phyloP scores from a whole-genome alignment of 1,140 invertebrate genomes.

The Drosophila eugracilis region DNA sequence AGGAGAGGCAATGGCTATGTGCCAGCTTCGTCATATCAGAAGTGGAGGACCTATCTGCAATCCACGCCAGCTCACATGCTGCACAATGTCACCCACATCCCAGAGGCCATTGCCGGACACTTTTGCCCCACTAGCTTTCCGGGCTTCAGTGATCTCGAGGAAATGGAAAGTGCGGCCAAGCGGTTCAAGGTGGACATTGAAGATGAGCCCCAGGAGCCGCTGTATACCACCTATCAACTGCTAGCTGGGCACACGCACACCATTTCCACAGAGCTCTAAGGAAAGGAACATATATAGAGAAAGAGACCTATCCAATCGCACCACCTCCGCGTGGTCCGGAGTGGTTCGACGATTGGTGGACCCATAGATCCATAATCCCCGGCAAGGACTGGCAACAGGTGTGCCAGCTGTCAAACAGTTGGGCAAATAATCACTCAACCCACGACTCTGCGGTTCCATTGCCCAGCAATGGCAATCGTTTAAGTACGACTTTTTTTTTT shows the following conservation, averaged over 20 bases:
- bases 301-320: constrained; percentile 13
- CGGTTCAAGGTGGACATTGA: constrained; percentile 60
- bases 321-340: constrained; percentile 58
- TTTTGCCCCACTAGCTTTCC: constrained; percentile 74
- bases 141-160: constrained; percentile 67
- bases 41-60: constrained; percentile 76
- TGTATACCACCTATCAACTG: constrained; percentile 33
- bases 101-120: constrained; percentile 78
- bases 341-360: constrained; percentile 6
- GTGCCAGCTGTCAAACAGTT: constrained; percentile 61
- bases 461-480: constrained; percentile 34
- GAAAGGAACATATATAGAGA: rapidly evolving
- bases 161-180: constrained; percentile 79
- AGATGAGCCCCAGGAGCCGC: background rate
- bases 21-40: constrained; percentile 60
- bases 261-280: constrained; percentile 66
- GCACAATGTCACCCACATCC: constrained; percentile 75
- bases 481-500: constrained; percentile 18
- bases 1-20: constrained; percentile 22
- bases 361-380: constrained; percentile 1
- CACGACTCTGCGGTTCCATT: constrained; percentile 22
- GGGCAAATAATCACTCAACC: constrained; percentile 13
- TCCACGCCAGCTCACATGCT: constrained; percentile 70
- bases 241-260: constrained; percentile 59
- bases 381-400: constrained; percentile 63